A percentile compares a stretch with the other conserved stretches of the same genome.
These are phyloP conservation scores for Pluvialis apricaria DNA, from an alignment of 2,113 vertebrate genomes.

Conservation along the genomic window DNA sequence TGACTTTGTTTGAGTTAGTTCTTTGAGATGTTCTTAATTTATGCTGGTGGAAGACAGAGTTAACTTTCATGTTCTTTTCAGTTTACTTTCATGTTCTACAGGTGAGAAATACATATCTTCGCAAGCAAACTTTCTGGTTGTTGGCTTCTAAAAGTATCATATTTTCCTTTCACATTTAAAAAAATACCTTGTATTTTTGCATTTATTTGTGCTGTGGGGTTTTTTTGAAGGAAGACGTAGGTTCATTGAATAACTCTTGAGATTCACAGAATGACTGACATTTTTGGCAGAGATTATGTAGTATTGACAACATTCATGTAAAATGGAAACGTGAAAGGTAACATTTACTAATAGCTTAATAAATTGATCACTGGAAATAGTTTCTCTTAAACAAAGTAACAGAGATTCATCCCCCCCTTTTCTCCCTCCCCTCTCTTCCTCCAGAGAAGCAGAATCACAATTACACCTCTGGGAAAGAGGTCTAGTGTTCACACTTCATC, in stretches of 20 bases:
- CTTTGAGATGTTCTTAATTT: not conserved
- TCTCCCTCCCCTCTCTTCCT: not conserved
- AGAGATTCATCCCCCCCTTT: not conserved
- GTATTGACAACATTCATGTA: constrained; percentile 40
- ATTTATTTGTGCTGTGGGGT: not conserved
- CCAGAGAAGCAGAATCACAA: constrained; percentile 14
- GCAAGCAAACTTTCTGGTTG: not conserved
- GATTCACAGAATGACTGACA: constrained; percentile 41
- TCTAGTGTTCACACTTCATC: constrained; percentile 70
- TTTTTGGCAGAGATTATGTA: constrained; percentile 60
- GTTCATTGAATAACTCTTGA: constrained; percentile 29
- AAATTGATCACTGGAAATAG: constrained; percentile 31
- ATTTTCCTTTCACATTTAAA: not conserved
- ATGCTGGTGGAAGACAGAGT: not conserved
- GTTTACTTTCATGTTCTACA: not conserved
- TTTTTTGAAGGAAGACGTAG: not conserved
- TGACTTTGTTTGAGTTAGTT: not conserved
- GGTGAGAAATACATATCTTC: not conserved
- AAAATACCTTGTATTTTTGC: not conserved
- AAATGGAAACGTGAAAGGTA: constrained; percentile 45
- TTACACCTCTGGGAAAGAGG: constrained; percentile 30
- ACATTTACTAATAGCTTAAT: constrained; percentile 51
- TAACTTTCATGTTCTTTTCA: not conserved
- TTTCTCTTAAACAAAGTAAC: constrained; percentile 39
- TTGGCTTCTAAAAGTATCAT: not conserved